Percentiles rank a stretch among this genome's conserved stretches.
Conservation (phyloP, 2,888 invertebrate species). For the Lutraria lutraria region DNA sequence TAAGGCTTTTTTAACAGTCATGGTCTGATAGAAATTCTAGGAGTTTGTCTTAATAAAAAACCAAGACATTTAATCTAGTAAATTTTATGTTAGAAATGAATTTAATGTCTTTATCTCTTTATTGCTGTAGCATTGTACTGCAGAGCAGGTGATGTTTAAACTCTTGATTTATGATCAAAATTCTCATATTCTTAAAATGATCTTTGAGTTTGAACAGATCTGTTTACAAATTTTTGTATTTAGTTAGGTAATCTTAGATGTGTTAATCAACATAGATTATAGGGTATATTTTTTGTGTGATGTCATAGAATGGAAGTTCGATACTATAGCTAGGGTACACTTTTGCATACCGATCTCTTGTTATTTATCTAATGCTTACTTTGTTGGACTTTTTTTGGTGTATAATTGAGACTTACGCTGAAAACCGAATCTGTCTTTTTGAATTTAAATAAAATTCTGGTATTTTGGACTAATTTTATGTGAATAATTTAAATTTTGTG, state of each 20-base stretch:
- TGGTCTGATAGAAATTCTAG: conserved; percentile 11
- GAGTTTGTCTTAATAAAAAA: conserved; percentile 2
- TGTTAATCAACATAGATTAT: conserved; percentile 46
- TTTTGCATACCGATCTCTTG: neutral
- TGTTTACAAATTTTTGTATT: conserved; percentile 54
- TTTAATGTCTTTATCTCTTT: neutral
- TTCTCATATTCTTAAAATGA: conserved; percentile 19
- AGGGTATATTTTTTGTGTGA: conserved; percentile 19
- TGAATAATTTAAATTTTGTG: neutral
- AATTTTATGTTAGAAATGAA: conserved; percentile 8
- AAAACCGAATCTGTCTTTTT: neutral
- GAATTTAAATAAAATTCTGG: neutral
- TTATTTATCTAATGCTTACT: neutral
- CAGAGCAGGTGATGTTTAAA: conserved; percentile 38
- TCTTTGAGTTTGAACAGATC: conserved; percentile 34
- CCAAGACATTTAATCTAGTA: neutral
- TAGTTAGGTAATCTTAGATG: conserved; percentile 50
- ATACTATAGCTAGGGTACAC: neutral
- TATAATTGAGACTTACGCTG: neutral
- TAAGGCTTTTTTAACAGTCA: neutral
- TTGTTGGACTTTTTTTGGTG: neutral
- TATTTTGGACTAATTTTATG: neutral
- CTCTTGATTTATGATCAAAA: conserved; percentile 44
- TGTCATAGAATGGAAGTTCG: neutral
- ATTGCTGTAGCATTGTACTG: neutral